Percentiles rank a stretch among this genome's conserved stretches.
These are phyloP conservation scores for Protaetia brevitarsis DNA, from an alignment of 1,140 invertebrate genomes.

Conservation along the genomic window DNA sequence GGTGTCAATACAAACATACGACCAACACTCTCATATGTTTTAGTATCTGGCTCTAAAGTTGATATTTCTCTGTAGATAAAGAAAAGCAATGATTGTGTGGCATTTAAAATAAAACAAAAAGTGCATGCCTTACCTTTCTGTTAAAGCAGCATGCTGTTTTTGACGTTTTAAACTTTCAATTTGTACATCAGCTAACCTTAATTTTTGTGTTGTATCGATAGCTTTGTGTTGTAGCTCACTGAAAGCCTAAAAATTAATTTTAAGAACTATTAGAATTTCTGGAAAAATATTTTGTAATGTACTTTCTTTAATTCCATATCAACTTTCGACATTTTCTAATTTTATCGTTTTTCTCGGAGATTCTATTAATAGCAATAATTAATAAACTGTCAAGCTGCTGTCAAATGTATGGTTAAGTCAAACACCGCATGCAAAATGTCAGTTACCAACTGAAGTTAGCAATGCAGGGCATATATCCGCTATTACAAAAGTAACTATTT, in stretches of 20 bases:
- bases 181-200: conserved; percentile 76
- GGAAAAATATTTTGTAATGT: conserved; percentile 19
- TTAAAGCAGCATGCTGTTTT: conserved; percentile 69
- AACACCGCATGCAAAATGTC: neutral
- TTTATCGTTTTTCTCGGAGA: neutral
- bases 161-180: conserved; percentile 67
- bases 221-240: conserved; percentile 79
- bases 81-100: conserved; percentile 28
- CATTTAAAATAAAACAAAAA: conserved; percentile 11
- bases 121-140: conserved; percentile 53
- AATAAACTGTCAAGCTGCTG: neutral
- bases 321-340: conserved; percentile 43
- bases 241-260: conserved; percentile 64
- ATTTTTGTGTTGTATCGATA: conserved; percentile 74
- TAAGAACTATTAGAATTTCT: conserved; percentile 26
- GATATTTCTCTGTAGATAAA: conserved; percentile 45
- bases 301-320: conserved; percentile 49
- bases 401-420: neutral
- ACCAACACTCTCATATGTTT: conserved; percentile 72
- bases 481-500: too few relatives aligned
- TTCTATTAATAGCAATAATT: neutral
- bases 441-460: neutral
- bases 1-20: conserved; percentile 79
- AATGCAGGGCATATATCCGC: too few relatives aligned
- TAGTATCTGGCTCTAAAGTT: conserved; percentile 37